Percentiles rank a stretch among this genome's conserved stretches.
These are phyloP conservation scores for Drosophila subobscura DNA, from an alignment of 1,140 invertebrate species.

Conservation along the genomic window DNA sequence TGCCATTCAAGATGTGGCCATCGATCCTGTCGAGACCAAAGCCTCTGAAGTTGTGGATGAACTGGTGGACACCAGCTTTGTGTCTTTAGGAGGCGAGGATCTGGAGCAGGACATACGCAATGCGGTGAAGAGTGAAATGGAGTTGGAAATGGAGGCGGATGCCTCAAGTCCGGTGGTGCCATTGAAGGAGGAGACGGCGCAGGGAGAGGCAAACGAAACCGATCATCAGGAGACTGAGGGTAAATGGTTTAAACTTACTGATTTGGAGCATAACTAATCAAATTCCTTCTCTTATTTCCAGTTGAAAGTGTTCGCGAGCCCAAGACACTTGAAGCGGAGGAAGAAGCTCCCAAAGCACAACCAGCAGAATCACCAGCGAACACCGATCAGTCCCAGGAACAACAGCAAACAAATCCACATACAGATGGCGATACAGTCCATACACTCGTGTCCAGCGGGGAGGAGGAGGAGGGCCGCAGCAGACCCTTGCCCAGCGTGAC, in stretches of 20 bases:
- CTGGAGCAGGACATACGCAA: constrained; percentile 67
- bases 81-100: constrained; percentile 44
- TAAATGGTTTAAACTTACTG: neutral
- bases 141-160: constrained; percentile 51
- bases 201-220: neutral
- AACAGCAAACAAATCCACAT: neutral
- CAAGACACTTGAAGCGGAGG: constrained; percentile 42
- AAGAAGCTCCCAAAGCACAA: neutral
- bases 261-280: neutral
- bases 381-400: neutral
- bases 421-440: constrained; percentile 7
- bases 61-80: constrained; percentile 39
- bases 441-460: constrained; percentile 14
- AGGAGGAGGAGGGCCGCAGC: constrained; percentile 9
- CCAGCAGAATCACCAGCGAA: neutral
- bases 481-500: constrained; percentile 50
- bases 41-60: constrained; percentile 37
- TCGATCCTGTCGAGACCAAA: constrained; percentile 9
- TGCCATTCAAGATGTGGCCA: neutral
- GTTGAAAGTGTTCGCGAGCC: constrained; percentile 51
- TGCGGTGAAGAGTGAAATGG: constrained; percentile 68
- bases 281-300: neutral
- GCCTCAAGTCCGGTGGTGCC: constrained; percentile 20
- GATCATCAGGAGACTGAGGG: constrained; percentile 26
- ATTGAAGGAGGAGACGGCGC: constrained; percentile 15